Conservation (phyloP, 2,113 vertebrate genomes). For the Dendrocopos noguchii region DNA sequence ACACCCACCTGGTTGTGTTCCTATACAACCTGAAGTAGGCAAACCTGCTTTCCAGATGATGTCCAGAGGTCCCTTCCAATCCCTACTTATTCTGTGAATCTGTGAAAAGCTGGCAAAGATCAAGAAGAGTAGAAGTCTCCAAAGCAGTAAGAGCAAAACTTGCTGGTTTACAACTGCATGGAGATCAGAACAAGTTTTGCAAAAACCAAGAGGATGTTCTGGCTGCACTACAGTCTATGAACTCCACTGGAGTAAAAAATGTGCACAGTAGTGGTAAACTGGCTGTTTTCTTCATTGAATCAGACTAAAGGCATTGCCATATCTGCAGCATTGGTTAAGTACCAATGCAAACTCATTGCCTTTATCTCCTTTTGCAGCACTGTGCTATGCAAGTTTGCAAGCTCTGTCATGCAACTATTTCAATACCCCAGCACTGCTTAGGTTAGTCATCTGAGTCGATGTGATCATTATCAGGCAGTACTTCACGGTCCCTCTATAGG, state of each 20-base stretch:
- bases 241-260: not conserved
- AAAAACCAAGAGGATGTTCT: not conserved
- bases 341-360: not conserved
- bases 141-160: not conserved
- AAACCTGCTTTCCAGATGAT: too few relatives aligned
- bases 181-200: not conserved
- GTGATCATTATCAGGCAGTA: not conserved
- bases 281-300: not conserved
- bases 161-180: not conserved
- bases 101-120: not conserved
- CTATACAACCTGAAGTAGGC: too few relatives aligned
- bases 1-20: too few relatives aligned
- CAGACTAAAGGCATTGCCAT: not conserved
- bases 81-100: too few relatives aligned
- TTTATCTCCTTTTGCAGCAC: not conserved
- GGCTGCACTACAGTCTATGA: not conserved
- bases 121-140: not conserved
- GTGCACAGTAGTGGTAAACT: not conserved
- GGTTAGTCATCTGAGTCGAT: not conserved
- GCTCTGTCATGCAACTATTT: not conserved
- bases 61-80: too few relatives aligned
- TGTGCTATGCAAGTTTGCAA: not conserved
- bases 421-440: accelerated
- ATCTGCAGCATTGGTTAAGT: not conserved
- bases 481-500: not conserved